Percentiles rank a stretch among this genome's conserved stretches.
Conservation (phyloP, 2,113 vertebrate genomes). For the Gasterosteus aculeatus region DNA sequence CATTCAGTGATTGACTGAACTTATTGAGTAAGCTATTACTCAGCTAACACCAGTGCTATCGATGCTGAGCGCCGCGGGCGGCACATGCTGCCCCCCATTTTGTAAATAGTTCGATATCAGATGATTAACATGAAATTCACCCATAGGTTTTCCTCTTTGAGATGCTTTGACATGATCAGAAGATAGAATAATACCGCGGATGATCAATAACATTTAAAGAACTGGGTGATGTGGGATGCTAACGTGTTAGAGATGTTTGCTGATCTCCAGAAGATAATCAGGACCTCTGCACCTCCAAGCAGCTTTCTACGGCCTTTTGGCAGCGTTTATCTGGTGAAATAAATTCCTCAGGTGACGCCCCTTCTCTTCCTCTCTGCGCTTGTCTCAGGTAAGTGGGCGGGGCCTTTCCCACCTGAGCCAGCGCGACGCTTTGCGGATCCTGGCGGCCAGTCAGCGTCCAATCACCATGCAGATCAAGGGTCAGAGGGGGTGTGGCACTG, state of each 20-base stretch:
- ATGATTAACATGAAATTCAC: background rate
- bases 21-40: background rate
- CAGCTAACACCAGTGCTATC: background rate
- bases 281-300: background rate
- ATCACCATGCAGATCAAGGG: conserved; percentile 83
- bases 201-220: background rate
- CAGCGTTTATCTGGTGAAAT: too few species aligned
- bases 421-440: conserved; percentile 78
- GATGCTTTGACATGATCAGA: background rate
- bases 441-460: conserved; percentile 80
- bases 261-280: background rate
- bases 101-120: background rate
- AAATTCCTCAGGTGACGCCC: background rate
- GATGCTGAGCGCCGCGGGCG: background rate
- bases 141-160: background rate
- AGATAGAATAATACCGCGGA: background rate
- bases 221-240: background rate
- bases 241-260: background rate
- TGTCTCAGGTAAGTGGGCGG: conserved; percentile 69
- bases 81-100: background rate
- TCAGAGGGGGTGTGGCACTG: conserved; percentile 68
- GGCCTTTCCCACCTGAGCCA: conserved; percentile 79
- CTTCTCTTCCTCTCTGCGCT: conserved; percentile 1
- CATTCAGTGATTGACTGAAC: background rate
- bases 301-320: background rate